Percentiles rank a stretch among this genome's conserved stretches.
Conservation (phyloP, 2,797 vertebrate genomes). For the Muscicapa comitata region DNA sequence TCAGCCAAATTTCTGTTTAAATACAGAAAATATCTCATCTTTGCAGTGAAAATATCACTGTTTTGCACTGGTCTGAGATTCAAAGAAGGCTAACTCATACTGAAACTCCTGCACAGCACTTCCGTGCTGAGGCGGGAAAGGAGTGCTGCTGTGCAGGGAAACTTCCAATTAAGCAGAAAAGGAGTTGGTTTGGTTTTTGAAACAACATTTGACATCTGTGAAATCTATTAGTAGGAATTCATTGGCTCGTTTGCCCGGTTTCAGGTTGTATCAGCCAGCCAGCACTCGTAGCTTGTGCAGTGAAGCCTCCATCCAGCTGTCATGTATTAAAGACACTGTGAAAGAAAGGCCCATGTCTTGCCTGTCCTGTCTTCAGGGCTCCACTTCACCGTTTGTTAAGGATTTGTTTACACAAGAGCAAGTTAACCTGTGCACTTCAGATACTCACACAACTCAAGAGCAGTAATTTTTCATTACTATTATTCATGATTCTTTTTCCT, state of each 20-base stretch:
- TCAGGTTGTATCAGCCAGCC: neutral
- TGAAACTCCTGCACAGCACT: constrained; percentile 38
- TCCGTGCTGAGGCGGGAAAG: neutral
- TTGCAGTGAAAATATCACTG: neutral
- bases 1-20: neutral
- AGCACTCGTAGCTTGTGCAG: accelerated
- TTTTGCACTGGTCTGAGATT: constrained; percentile 15
- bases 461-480: neutral
- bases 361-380: neutral
- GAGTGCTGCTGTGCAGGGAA: constrained; percentile 15
- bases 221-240: neutral
- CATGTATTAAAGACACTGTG: neutral
- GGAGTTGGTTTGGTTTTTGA: neutral
- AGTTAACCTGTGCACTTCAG: neutral
- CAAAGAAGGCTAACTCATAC: constrained; percentile 45
- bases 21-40: neutral
- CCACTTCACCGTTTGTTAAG: neutral
- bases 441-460: neutral
- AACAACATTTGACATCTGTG: neutral
- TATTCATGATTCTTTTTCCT: neutral
- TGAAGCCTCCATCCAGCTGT: neutral
- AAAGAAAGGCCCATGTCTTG: neutral
- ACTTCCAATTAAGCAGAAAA: constrained; percentile 52
- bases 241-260: neutral
- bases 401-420: neutral